Base-by-base conservation (phyloP, 1,140 invertebrate genomes). In the Drosophila subobscura region DNA sequence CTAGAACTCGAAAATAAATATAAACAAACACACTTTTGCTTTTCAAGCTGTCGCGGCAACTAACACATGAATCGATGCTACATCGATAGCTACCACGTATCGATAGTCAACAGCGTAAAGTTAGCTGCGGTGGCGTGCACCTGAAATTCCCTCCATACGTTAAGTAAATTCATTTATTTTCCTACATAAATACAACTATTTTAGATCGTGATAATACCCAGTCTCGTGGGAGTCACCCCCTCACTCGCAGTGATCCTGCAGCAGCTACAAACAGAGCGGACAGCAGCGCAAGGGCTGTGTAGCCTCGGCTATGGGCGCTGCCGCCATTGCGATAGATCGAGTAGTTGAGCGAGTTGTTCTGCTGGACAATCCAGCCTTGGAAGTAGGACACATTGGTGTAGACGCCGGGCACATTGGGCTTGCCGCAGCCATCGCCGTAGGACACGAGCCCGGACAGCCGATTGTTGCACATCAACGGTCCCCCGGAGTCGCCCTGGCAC, bases 331-430 rank as follows among this genome's bases (percentile, higher is more conserved):
- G 33, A 29, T 76, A 90, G 14, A 67, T 7, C 2, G 64, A 50
- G 23, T 90, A 90, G 51, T 90, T 64, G 0, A 90, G 54, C 0
- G 83, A 54, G 2, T 1, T 45, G 14, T 90, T 90, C 40, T 55
- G 57, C 27, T 54, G 10, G n/a, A 64, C 41, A 10, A 93, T 91
- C 93, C 93, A 94, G 33, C 93, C 92, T 1, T 94, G 12, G 67
- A 93, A 95, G 4, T 88, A 59, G 0, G 94, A 92, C 0, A 96
- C 94, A 65, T 93, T 93, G 0, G 95, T 94, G 81, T 95, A 95
- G 16, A 95, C 93, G 2, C 94, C 94, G 2, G 94, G 94, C 68
- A 90, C 92, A 0, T 91, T 89, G 0, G 92, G 77, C 29, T 84
- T 50, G 0, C 91, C 94, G 73, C 95, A 96, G 0, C 93, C 92